Evolutionary conservation across 2,113 vertebrate genomes (phyloP).

Genomic region (Deroptyus accipitrinus): DNA sequence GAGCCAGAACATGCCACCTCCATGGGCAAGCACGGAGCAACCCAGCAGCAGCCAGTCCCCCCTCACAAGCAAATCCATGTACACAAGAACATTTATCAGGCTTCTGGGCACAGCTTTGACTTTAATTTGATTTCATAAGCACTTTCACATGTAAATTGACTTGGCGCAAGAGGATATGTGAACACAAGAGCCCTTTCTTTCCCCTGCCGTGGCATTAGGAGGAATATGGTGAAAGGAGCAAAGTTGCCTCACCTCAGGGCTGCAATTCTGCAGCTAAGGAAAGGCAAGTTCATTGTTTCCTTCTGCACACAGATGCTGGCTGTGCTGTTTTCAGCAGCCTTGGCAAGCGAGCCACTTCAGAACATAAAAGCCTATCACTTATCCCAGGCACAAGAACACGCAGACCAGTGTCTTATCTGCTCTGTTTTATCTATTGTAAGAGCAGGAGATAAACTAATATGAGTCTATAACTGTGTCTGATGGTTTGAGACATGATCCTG

Average conservation of each 20-base stretch:
- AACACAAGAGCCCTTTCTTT: conserved; percentile 47
- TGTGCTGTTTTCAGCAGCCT: conserved; percentile 35
- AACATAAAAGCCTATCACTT: conserved; percentile 2
- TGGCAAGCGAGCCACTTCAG: neutral
- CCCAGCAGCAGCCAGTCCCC: neutral
- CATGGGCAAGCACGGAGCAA: neutral
- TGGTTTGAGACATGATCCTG: neutral
- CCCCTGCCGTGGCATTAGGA: neutral
- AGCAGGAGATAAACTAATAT: neutral
- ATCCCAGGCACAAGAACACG: conserved; percentile 16
- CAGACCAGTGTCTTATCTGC: neutral
- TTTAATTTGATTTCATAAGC: conserved; percentile 60
- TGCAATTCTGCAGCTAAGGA: conserved; percentile 13
- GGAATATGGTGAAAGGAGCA: conserved; percentile 35
- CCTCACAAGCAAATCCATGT: neutral
- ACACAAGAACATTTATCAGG: conserved; percentile 5
- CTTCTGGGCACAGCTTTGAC: conserved; percentile 38
- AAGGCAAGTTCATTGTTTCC: conserved; percentile 41
- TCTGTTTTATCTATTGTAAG: neutral
- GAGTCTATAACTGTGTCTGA: neutral
- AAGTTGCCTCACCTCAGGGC: conserved; percentile 55
- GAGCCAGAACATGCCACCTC: neutral
- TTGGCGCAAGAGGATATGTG: neutral
- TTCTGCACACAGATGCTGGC: conserved; percentile 33
- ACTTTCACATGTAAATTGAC: conserved; percentile 39